Base-by-base conservation (phyloP, 2,797 vertebrate species). In the Urocyon cinereoargenteus region DNA sequence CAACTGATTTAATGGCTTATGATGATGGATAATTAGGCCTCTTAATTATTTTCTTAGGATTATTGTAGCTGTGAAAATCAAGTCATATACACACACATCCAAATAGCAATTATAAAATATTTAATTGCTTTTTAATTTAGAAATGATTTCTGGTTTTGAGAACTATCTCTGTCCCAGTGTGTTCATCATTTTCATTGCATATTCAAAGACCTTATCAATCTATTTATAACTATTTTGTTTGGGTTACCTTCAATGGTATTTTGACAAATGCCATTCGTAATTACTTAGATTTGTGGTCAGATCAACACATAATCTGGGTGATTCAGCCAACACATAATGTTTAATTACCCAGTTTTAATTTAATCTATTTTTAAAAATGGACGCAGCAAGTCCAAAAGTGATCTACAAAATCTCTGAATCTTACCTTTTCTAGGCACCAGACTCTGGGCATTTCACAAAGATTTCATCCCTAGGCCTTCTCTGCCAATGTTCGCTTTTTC, bases 81-180 rank as follows among this genome's bases (percentile, higher is more conserved):
- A 78, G 72, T 26, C 81, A 24, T 53, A 64, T 34, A 22, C 14
- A 68, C 59, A 90, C 68, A 86, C 45, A 93, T 66, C 81, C 61
- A 68, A 93, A 81, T 14, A 90, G 70, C 78, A 96, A 92, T 92
- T 82, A 91, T 28, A 87, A 79, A 70, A 79, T 75, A 89, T 82
- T 88, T 96, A 90, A 95, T 94, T 97, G 97, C 49, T 93, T 93
- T 97, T 95, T 87, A 86, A 97, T 94, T 91, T 82, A 78, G 61
- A 77, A 97, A 88, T 75, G 59, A 93, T 95, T 87, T 79, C 53
- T 89, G n/a, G 53, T 90, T 89, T 96, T 72, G 77, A 85, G 95
- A 93, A 85, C 34, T 24, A 11, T 87, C 36, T 64, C 83, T 61
- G 83, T 15, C 19, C 16, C 72, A 21, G 13, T 12, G 53, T 9